Conservation (phyloP, 2,888 invertebrate genomes). For the Cephonodes hylas region DNA sequence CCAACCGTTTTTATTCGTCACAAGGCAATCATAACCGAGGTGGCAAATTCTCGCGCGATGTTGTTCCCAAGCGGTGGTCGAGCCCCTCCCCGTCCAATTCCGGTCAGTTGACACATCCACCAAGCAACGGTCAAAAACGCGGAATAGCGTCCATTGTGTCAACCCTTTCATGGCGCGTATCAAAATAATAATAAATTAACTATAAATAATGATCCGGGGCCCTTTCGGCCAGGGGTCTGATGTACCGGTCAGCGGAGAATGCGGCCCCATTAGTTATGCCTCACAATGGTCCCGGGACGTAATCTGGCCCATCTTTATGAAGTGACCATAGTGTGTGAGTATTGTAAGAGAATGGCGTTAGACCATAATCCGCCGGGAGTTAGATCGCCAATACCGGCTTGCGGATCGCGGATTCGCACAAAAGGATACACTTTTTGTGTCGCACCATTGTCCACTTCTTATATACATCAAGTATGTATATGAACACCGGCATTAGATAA, state of each 20-base stretch:
- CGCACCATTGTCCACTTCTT: neutral
- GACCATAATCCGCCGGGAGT: conserved; percentile 63
- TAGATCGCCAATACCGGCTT: neutral
- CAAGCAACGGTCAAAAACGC: conserved; percentile 65
- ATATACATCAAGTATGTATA: no score
- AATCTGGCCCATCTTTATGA: conserved; percentile 74
- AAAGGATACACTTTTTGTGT: neutral
- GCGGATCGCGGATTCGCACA: conserved; percentile 1
- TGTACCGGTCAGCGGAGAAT: conserved; percentile 73
- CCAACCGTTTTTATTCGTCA: neutral
- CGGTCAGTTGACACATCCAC: conserved; percentile 40
- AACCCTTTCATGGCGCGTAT: conserved; percentile 76
- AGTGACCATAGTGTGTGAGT: conserved; percentile 68
- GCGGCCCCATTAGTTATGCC: conserved; percentile 76
- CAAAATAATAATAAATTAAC: conserved; percentile 80
- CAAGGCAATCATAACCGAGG: conserved; percentile 7
- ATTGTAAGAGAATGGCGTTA: conserved; percentile 67
- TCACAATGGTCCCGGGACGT: conserved; percentile 62
- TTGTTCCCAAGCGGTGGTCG: conserved; percentile 40
- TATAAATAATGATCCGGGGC: conserved; percentile 65
- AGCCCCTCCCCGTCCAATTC: conserved; percentile 33
- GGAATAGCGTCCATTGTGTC: conserved; percentile 62
- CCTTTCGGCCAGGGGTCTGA: conserved; percentile 52
- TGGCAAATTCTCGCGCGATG: conserved; percentile 1
- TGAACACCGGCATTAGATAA: neutral